Evolutionary conservation across 2,797 vertebrate genomes (phyloP).

Genomic region (Pipistrellus kuhlii): DNA sequence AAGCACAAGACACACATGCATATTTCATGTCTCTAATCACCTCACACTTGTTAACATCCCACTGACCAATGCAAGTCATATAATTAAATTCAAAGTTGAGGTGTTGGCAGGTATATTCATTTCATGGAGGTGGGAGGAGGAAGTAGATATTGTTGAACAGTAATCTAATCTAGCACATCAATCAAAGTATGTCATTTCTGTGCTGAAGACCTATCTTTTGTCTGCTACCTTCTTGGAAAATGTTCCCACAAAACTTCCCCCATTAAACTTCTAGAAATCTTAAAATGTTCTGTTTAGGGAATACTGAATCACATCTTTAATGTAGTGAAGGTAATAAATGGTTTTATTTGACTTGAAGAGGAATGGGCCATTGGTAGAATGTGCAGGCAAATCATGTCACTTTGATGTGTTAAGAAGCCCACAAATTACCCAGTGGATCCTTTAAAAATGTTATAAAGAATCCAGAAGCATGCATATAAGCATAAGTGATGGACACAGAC

Average conservation of each 20-base stretch:
- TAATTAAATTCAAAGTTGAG: slow-evolving; percentile 45
- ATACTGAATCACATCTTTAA: slow-evolving; percentile 7
- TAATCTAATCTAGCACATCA: slow-evolving; percentile 26
- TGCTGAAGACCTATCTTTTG: not conserved
- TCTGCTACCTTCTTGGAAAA: slow-evolving; percentile 30
- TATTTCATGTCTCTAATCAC: not conserved
- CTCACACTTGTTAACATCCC: not conserved
- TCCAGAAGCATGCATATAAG: not conserved
- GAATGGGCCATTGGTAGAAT: not conserved
- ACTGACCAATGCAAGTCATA: slow-evolving; percentile 10
- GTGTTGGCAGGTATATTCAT: not conserved
- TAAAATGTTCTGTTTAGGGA: not conserved
- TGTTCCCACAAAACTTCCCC: slow-evolving; percentile 23
- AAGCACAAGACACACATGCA: not conserved
- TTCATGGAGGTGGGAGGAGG: not conserved
- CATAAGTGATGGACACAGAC: no score
- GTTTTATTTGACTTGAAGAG: slow-evolving; percentile 36
- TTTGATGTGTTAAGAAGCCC: not conserved
- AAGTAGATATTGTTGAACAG: slow-evolving; percentile 22
- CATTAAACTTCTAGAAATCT: slow-evolving; percentile 42
- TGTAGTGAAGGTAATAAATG: slow-evolving; percentile 19
- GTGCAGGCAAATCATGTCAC: not conserved
- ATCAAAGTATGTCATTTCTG: not conserved
- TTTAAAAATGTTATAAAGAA: not conserved
- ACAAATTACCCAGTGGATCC: slow-evolving; percentile 4